Percentiles rank a stretch among this genome's conserved stretches.
Conservation (phyloP, 35 echinoderm and acorn worm species). For the Patiria miniata region DNA sequence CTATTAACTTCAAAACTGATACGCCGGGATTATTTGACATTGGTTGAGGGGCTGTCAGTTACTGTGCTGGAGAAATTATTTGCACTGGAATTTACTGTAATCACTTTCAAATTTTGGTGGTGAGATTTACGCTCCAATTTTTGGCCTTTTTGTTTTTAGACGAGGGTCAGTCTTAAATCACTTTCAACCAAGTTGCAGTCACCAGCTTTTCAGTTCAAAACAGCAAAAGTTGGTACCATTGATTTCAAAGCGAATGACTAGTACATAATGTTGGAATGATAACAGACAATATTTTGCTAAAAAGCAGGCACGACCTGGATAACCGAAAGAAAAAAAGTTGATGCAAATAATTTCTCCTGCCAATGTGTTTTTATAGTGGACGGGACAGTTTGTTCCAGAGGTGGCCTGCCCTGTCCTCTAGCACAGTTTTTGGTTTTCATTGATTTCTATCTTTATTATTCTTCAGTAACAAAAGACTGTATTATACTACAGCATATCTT, state of each 20-base stretch:
- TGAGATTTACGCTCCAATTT: no score
- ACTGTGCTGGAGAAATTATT: conserved; percentile 5
- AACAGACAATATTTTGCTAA: no score
- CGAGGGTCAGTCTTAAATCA: no score
- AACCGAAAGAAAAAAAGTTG: background rate
- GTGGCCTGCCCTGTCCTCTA: background rate
- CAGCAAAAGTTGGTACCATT: no score
- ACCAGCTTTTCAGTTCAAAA: no score
- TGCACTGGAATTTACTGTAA: background rate
- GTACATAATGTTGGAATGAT: no score
- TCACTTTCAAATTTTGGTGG: no score
- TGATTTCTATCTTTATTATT: background rate
- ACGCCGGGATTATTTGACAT: background rate
- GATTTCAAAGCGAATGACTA: no score
- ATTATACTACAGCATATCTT: conserved; percentile 27
- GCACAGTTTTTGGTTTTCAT: background rate
- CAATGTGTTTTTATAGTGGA: background rate
- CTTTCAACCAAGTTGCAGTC: no score
- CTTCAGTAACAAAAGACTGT: conserved; percentile 13
- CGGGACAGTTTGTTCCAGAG: background rate
- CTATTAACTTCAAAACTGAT: background rate
- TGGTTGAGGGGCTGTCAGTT: background rate
- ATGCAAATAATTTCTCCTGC: conserved; percentile 16
- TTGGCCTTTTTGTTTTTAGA: no score
- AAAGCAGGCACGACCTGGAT: no score